These are phyloP conservation scores for Chrysochloris asiatica DNA, from an alignment of 2,113 vertebrate genomes.

Conservation along the genomic window DNA sequence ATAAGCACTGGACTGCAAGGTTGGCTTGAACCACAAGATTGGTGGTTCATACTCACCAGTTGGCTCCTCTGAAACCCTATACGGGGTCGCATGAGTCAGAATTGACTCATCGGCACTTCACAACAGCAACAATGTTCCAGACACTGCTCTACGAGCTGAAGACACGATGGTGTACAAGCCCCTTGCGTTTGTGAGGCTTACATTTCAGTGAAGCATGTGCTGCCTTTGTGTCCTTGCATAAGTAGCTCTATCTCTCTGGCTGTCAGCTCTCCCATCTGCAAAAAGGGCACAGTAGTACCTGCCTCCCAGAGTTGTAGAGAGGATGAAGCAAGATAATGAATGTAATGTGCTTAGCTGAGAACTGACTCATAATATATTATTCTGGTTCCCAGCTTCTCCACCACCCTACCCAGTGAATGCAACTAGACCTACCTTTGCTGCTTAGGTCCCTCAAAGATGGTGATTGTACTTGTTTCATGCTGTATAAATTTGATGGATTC, in stretches of 20 bases:
- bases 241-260: background rate
- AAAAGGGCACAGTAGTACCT: background rate
- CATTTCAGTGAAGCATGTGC: background rate
- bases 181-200: background rate
- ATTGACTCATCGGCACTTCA: no score
- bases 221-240: background rate
- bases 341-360: background rate
- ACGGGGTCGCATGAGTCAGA: no score
- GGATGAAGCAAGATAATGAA: background rate
- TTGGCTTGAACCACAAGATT: no score
- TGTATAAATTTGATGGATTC: background rate
- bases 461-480: conserved; percentile 23
- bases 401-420: background rate
- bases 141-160: background rate
- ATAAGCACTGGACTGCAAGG: no score
- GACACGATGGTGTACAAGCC: background rate
- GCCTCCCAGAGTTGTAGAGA: background rate
- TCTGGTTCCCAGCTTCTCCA: background rate
- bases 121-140: no score
- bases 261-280: background rate
- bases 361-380: background rate
- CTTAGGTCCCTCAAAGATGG: background rate
- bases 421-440: background rate
- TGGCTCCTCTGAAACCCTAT: no score
- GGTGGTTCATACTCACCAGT: no score